Base-by-base conservation (phyloP, 2,113 vertebrate species). In the Hiodon alosoides region DNA sequence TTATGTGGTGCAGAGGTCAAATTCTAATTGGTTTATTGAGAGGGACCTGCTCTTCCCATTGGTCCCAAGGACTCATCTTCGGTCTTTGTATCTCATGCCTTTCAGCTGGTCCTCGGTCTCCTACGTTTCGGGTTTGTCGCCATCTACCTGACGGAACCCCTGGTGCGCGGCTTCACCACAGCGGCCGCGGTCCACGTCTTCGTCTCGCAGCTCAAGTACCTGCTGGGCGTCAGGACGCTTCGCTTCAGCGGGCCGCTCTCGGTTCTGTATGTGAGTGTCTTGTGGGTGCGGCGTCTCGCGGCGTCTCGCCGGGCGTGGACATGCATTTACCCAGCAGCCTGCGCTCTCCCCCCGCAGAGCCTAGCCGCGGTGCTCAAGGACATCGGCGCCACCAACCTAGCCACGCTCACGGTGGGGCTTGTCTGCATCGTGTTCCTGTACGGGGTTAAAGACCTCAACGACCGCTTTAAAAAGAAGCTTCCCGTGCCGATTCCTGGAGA, bases 81-180 rank as follows among this genome's bases (percentile, higher is more conserved):
- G 68, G 68, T 7, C 55, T 0, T 31, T 69, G 4, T 16, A 8
- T 51, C 13, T 14, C 16, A 46, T 47, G n/a, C 46, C 53, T 10
- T 31, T 48, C 71, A 99, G 97, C 76, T 99, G 53, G 85, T 91
- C 78, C 86, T 99, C 66, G 96, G 97, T 69, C 80, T 98, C 69
- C 92, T 98, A 76, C 89, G 92, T 17, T 98, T 99, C 74, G 97
- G 97, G 2, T 98, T 98, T 76, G 94, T 99, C 81, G 93, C 96
- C 31, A 97, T 98, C 71, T 99, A 98, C 77, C 93, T 99, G 70
- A 94, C 94, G 0, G 97, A 98, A 83, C 96, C 97, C 0, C 84
- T 99, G 81, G 95, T 98, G 75, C 92, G 94, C 16, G 97, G 97
- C 6, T 99, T 99, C 73, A 99, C 96, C 11, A 98, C 97, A 0